These are phyloP conservation scores for Crocodylus rhombifer DNA, from an alignment of 2,797 vertebrate genomes.

Conservation along the genomic window DNA sequence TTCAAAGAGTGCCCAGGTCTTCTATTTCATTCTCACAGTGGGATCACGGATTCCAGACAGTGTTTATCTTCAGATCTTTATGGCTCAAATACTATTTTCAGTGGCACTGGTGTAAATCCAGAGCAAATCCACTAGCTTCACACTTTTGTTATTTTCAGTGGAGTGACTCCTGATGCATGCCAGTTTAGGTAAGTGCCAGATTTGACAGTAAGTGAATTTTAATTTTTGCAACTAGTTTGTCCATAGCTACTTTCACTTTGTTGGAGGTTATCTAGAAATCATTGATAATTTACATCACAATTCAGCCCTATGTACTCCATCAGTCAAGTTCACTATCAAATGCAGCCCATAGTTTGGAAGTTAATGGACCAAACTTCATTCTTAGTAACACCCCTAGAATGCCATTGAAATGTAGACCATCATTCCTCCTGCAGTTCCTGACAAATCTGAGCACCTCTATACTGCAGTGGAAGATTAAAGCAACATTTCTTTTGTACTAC, in stretches of 20 bases:
- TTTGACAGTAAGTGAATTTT: slow-evolving; percentile 10
- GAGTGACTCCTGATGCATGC: slow-evolving; percentile 38
- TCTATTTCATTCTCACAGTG: slow-evolving; percentile 44
- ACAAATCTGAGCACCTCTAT: slow-evolving; percentile 33
- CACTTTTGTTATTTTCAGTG: slow-evolving; percentile 19
- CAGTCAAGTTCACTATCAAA: not conserved
- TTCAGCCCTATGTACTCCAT: slow-evolving; percentile 19
- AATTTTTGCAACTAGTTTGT: not conserved
- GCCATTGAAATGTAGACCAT: slow-evolving; percentile 34
- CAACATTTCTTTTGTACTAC: slow-evolving; percentile 70
- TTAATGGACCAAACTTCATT: slow-evolving; percentile 39
- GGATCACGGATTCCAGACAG: slow-evolving; percentile 62
- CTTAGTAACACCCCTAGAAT: not conserved
- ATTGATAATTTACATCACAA: not conserved
- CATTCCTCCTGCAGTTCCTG: slow-evolving; percentile 48
- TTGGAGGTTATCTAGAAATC: not conserved
- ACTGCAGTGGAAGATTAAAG: slow-evolving; percentile 56
- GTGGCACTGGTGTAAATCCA: slow-evolving; percentile 27
- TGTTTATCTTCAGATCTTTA: slow-evolving; percentile 61
- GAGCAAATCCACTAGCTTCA: slow-evolving; percentile 50
- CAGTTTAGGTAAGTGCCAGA: not conserved
- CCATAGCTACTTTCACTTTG: not conserved
- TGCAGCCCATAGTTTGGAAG: slow-evolving; percentile 4
- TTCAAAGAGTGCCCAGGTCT: slow-evolving; percentile 57
- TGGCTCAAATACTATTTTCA: slow-evolving; percentile 43